Evolutionary conservation across 2,888 invertebrate genomes (phyloP), one percentile per base, ranked within the genome.

Genomic region (Dione vanillae): DNA sequence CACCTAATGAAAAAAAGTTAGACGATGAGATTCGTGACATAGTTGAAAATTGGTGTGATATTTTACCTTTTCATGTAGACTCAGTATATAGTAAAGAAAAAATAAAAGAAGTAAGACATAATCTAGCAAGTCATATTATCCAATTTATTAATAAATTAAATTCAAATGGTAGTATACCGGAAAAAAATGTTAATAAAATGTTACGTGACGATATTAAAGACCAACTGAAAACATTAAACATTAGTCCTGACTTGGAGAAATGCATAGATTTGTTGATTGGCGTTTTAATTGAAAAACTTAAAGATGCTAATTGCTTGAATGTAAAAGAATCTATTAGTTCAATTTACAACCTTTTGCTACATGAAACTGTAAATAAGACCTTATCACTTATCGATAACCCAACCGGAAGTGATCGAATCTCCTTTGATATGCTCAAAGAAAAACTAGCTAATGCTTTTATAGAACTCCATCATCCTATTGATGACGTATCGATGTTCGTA

Each of bases 391-490:
- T 74, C n/a, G 67, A 70, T 9, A 66, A 71, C 37, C 45, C 81
- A 2, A 65, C 81, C 8, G 16, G n/a, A 8, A 85, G 85, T 12
- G 84, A 85, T 71, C 71, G 78, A 67, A 80, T 78, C 16, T 77
- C 78, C 20, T 82, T 89, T 68, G 85, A 89, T 73, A 62, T 80
- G 7, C 73, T 89, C 1, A 88, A 86, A 80, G 85, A 88, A 45
- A 80, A 80, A 68, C 64, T 90, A 52, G 85, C 83, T 14, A 87
- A 90, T 65, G 86, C 88, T 14, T 90, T 84, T 73, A 82, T 90
- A 12, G 83, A 83, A 66, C 77, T 90, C 61, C 79, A 84, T 73
- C 85, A 80, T 74, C 70, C 80, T 2, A 79, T 80, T 9, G 74
- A 76, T 1, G 76, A 84, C 62, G 72, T 77, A 19, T n/a, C n/a